These are phyloP conservation scores for Silurus glanis DNA, from an alignment of 2,113 vertebrate species.

Conservation along the genomic window DNA sequence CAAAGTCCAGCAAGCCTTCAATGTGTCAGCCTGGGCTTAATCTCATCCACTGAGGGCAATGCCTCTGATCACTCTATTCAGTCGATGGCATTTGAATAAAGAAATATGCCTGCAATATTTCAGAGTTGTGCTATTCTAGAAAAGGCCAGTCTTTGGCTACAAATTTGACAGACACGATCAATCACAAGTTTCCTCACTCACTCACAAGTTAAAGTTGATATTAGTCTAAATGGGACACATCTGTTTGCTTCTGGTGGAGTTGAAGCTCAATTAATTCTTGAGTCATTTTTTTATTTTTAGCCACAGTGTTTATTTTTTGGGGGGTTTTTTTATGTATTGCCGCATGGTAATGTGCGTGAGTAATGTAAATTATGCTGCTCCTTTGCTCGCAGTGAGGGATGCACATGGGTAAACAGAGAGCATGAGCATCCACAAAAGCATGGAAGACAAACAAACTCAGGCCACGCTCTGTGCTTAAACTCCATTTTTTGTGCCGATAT, in stretches of 20 bases:
- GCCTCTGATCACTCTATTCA: conserved; percentile 77
- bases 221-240: conserved; percentile 81
- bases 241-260: conserved; percentile 76
- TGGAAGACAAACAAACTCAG: conserved; percentile 45
- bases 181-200: conserved; percentile 75
- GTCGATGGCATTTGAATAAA: conserved; percentile 77
- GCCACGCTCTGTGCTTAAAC: conserved; percentile 62
- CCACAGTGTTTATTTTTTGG: conserved; percentile 33
- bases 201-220: conserved; percentile 74
- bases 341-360: conserved; percentile 71
- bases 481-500: conserved; percentile 46
- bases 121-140: conserved; percentile 62
- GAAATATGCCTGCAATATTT: conserved; percentile 70
- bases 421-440: conserved; percentile 18
- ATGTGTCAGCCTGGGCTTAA: conserved; percentile 75
- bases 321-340: conserved; percentile 69
- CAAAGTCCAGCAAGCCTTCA: conserved; percentile 77
- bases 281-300: conserved; percentile 80
- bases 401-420: conserved; percentile 53
- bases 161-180: conserved; percentile 74
- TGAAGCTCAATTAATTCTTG: conserved; percentile 80
- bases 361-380: conserved; percentile 73
- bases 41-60: conserved; percentile 74
- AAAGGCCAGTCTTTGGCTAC: conserved; percentile 63
- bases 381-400: conserved; percentile 70